Percentiles rank a stretch among this genome's conserved stretches.
Conservation (phyloP, 2,888 invertebrate genomes). For the Epicampocera succincta region DNA sequence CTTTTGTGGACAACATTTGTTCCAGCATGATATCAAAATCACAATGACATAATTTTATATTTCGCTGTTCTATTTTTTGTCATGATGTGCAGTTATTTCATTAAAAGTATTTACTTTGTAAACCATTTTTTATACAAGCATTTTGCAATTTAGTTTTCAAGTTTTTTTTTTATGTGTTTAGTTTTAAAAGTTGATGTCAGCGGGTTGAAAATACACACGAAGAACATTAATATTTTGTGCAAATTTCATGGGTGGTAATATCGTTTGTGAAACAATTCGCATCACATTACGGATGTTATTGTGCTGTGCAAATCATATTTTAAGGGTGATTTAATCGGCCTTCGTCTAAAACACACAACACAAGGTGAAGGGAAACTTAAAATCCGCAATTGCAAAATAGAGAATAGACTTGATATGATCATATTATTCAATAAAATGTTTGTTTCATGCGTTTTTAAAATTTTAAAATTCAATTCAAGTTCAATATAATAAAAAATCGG, state of each 20-base stretch:
- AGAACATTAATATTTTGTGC: neutral
- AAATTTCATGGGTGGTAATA: conserved; percentile 22
- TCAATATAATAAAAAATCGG: too few species aligned
- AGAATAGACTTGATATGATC: too few species aligned
- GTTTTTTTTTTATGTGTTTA: neutral
- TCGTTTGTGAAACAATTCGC: neutral
- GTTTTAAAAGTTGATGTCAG: conserved; percentile 56
- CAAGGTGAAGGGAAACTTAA: too few species aligned
- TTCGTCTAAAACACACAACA: too few species aligned
- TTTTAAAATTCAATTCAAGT: too few species aligned
- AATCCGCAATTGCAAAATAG: too few species aligned
- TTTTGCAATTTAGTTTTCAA: neutral
- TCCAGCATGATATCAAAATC: conserved; percentile 52
- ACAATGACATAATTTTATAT: conserved; percentile 62
- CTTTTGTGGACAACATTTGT: neutral
- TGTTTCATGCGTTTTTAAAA: too few species aligned
- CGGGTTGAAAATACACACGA: conserved; percentile 16
- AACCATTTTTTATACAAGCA: conserved; percentile 13
- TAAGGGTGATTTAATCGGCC: conserved; percentile 44
- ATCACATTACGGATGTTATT: conserved; percentile 29
- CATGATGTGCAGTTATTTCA: conserved; percentile 34
- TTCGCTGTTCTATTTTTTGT: conserved; percentile 13
- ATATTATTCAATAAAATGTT: too few species aligned
- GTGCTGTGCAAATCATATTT: conserved; percentile 37
- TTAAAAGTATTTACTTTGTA: conserved; percentile 30